Evolutionary conservation across 2,888 invertebrate species (phyloP), one percentile per base, ranked within the genome.

Genomic region (Chamaedrilus cognettii): DNA sequence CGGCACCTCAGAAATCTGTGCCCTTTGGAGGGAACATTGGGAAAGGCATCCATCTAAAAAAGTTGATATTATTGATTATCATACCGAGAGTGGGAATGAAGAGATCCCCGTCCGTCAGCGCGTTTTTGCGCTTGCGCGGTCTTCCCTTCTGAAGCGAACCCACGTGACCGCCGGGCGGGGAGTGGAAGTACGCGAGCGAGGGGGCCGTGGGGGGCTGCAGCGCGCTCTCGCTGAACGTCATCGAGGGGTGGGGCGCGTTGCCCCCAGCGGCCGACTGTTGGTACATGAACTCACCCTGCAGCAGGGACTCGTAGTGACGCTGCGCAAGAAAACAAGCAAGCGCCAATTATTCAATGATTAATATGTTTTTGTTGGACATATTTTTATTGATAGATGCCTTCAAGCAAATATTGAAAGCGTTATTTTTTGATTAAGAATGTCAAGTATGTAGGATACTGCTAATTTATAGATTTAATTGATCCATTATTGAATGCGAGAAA

Each of bases 71-170:
- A 51, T 19, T 19, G 1, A 65, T 30, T 4, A 30, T 23, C 57
- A 56, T 7, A 67, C 67, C 67, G n/a, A 67, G 52, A 30, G 26
- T 26, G 7, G 68, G 64, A 33, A 65, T 59, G 30, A 68, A 68
- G 31, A 51, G 58, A 42, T 68, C 68, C 23, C 35, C 64, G 32
- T 65, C 66, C 15, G 66, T 4, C 59, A 64, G 52, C 1, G 32
- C 55, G 33, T 30, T 51, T 28, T 70, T 70, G 32, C 70, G 19
- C 33, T 70, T 70, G n/a, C 70, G n/a, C 7, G 70, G 70, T 52
- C 70, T 42, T 35, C 70, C 70, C 32, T 69, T 70, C 42, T 70
- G 71, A 0, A 60, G 56, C 49, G 55, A 49, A 26, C 32, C 63
- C n/a, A 34, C 19, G 19, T 57, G 55, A 23, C 52, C 62, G 60